Percentiles rank a stretch among this genome's conserved stretches.
Conservation (phyloP, 1,140 invertebrate genomes). For the Thaumatotibia leucotreta region DNA sequence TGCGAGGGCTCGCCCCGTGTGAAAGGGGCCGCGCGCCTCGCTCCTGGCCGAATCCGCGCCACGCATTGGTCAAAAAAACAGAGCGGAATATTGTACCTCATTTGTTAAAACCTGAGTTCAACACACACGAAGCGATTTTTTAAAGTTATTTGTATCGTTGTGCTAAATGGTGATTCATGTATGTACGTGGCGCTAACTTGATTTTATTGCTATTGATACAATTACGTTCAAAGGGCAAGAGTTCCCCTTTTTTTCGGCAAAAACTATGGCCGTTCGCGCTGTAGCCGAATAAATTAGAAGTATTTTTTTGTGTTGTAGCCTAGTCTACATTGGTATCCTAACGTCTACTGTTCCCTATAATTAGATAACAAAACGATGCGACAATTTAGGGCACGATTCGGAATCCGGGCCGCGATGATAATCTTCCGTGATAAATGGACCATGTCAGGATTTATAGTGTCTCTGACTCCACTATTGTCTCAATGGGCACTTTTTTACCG, state of each 20-base stretch:
- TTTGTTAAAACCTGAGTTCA: constrained; percentile 28
- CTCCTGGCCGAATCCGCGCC: constrained; percentile 14
- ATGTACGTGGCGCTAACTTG: not conserved
- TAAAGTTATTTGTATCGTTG: not conserved
- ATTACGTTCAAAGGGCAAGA: too few species aligned
- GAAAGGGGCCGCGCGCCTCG: constrained; percentile 32
- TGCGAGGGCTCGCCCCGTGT: constrained; percentile 28
- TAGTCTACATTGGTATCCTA: not conserved
- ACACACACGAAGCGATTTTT: constrained; percentile 16
- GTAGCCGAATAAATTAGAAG: too few species aligned
- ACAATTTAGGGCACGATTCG: constrained; percentile 3
- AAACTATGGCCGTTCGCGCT: too few species aligned
- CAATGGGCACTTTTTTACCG: constrained; percentile 75
- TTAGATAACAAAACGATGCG: constrained; percentile 7
- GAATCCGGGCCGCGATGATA: constrained; percentile 46
- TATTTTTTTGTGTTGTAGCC: too few species aligned
- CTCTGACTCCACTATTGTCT: constrained; percentile 68
- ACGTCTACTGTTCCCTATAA: not conserved
- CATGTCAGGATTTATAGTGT: constrained; percentile 68
- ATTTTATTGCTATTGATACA: too few species aligned
- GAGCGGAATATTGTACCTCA: constrained; percentile 36
- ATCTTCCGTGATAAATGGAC: constrained; percentile 70
- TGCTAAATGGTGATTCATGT: not conserved
- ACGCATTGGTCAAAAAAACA: constrained; percentile 31
- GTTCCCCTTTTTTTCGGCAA: not conserved